These are phyloP conservation scores for Nemotelus pantherinus DNA, from an alignment of 2,888 invertebrate species.

Conservation along the genomic window DNA sequence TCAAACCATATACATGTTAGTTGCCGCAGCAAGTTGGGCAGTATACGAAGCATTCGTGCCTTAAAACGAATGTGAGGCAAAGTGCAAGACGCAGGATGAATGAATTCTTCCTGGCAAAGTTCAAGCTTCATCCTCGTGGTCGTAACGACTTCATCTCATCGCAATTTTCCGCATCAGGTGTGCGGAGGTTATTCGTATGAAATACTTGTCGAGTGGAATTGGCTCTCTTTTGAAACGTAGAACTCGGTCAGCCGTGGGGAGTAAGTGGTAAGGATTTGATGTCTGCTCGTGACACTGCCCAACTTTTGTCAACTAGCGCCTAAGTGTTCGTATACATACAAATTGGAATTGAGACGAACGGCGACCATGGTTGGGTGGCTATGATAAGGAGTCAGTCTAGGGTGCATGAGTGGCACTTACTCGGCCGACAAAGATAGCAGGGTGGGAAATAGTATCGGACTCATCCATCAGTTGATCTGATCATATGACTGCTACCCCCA, in stretches of 20 bases:
- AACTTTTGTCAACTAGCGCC: neutral
- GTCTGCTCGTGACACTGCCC: conserved; percentile 18
- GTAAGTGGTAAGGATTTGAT: neutral
- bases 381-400: neutral
- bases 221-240: neutral
- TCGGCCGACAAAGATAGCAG: neutral
- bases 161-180: conserved; percentile 43
- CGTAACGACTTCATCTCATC: conserved; percentile 18
- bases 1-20: conserved; percentile 19
- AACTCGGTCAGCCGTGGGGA: neutral
- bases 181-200: neutral
- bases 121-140: neutral
- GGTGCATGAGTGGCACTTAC: conserved; percentile 20
- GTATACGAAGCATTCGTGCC: neutral
- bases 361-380: no score
- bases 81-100: no score
- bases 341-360: no score
- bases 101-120: neutral
- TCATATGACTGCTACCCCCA: neutral
- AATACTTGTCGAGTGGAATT: neutral
- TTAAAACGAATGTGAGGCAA: no score
- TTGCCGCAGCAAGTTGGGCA: neutral
- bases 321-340: no score
- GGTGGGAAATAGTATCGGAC: neutral
- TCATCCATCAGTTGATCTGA: conserved; percentile 5